phyloP scores from a whole-genome alignment of 2,113 vertebrate genomes.

The Carassius auratus region DNA sequence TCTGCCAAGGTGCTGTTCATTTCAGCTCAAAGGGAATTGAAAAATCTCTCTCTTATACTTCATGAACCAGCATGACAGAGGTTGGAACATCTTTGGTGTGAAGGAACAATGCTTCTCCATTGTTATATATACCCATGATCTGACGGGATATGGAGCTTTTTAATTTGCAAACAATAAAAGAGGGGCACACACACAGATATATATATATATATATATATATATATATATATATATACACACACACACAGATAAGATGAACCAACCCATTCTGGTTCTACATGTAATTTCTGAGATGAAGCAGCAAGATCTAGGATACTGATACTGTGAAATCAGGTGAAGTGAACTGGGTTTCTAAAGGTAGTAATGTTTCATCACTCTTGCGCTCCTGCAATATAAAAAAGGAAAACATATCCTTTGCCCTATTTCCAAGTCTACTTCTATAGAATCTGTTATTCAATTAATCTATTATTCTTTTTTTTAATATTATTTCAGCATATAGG shows the following conservation, averaged over 20 bases:
- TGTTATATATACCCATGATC: conserved; percentile 9
- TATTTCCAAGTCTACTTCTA: neutral
- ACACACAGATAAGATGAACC: no score
- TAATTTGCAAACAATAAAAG: conserved; percentile 12
- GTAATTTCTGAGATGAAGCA: neutral
- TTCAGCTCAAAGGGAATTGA: conserved; percentile 4
- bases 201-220: no score
- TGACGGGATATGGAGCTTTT: neutral
- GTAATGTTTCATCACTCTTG: neutral
- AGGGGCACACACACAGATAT: neutral
- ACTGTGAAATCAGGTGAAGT: neutral
- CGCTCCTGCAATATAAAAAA: no score
- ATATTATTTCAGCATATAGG: neutral
- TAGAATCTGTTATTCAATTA: neutral
- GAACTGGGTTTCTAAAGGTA: neutral
- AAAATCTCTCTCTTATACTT: neutral
- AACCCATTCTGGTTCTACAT: conserved; percentile 17
- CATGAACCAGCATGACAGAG: conserved; percentile 21
- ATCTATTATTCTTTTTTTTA: neutral
- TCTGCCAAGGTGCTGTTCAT: neutral
- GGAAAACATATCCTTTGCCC: neutral
- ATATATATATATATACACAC: no score
- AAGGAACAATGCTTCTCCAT: conserved; percentile 1
- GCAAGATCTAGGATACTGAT: neutral
- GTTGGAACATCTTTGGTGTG: conserved; percentile 1